Conservation (phyloP, 1,140 invertebrate species). For the Drosophila tani region DNA sequence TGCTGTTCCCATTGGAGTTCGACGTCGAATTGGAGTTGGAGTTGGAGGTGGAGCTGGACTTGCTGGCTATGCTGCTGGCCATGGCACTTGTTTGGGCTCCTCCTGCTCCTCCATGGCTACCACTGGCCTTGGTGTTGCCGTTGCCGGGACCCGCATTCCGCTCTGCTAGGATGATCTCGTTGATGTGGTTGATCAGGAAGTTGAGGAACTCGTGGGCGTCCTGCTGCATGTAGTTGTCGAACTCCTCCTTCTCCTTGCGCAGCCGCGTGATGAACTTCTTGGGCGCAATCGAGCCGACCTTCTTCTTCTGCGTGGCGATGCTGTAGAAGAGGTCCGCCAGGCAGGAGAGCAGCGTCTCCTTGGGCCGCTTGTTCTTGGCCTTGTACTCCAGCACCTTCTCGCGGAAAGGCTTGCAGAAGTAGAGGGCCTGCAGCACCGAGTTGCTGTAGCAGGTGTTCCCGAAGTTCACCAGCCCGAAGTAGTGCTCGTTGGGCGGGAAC, state of each 20-base stretch:
- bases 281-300: conserved; percentile 99
- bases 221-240: conserved; percentile 99
- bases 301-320: conserved; percentile 99
- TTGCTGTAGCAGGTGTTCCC: conserved; percentile 99
- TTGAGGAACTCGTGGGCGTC: conserved; percentile 99
- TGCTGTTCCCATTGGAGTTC: conserved; percentile 86
- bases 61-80: conserved; percentile 66
- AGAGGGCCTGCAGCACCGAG: conserved; percentile 99
- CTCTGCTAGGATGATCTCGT: conserved; percentile 96
- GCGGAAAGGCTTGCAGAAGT: conserved; percentile 99
- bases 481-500: conserved; percentile 99
- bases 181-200: conserved; percentile 98
- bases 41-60: conserved; percentile 74
- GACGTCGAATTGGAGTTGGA: conserved; percentile 78
- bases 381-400: conserved; percentile 99
- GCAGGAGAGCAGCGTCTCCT: conserved; percentile 98
- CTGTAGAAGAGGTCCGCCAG: conserved; percentile 99
- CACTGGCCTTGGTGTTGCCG: conserved; percentile 19
- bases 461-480: conserved; percentile 99
- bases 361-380: conserved; percentile 98
- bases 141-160: conserved; percentile 88
- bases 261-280: conserved; percentile 99
- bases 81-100: conserved; percentile 18
- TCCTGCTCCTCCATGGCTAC: conserved; percentile 18
- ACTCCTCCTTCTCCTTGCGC: conserved; percentile 99